Evolutionary conservation across 2,113 vertebrate genomes (phyloP).

Genomic region (Cisticola juncidis): DNA sequence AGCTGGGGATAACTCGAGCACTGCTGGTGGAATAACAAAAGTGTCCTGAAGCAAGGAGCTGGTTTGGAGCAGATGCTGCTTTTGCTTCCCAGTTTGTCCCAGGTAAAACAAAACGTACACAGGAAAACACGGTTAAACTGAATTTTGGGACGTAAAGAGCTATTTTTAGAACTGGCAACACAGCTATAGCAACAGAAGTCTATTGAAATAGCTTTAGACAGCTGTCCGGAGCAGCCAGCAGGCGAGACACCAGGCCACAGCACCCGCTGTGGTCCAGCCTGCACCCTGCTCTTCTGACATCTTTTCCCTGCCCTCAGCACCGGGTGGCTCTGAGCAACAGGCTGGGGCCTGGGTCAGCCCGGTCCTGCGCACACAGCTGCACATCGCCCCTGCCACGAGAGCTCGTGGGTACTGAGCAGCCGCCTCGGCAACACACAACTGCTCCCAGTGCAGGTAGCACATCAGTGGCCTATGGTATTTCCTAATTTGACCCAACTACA

Average conservation of each 20-base stretch:
- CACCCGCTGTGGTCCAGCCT: background rate
- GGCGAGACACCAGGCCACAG: background rate
- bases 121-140: background rate
- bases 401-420: background rate
- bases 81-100: background rate
- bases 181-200: background rate
- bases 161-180: background rate
- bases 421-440: background rate
- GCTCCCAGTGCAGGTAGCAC: background rate
- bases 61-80: background rate
- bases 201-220: background rate
- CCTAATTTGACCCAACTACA: background rate
- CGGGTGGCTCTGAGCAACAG: fast-evolving
- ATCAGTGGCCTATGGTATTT: background rate
- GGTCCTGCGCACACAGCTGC: background rate
- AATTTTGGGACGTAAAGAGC: background rate
- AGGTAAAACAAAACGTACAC: background rate
- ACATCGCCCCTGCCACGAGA: fast-evolving
- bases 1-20: background rate
- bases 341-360: background rate
- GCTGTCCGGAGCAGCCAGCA: background rate
- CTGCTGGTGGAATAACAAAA: background rate
- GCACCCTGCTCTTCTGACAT: background rate
- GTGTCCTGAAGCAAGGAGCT: background rate
- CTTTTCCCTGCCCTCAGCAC: background rate